Percentiles rank a stretch among this genome's conserved stretches.
Conservation (phyloP, 2,888 invertebrate species). For the Imbricaverruca yamaguchii region DNA sequence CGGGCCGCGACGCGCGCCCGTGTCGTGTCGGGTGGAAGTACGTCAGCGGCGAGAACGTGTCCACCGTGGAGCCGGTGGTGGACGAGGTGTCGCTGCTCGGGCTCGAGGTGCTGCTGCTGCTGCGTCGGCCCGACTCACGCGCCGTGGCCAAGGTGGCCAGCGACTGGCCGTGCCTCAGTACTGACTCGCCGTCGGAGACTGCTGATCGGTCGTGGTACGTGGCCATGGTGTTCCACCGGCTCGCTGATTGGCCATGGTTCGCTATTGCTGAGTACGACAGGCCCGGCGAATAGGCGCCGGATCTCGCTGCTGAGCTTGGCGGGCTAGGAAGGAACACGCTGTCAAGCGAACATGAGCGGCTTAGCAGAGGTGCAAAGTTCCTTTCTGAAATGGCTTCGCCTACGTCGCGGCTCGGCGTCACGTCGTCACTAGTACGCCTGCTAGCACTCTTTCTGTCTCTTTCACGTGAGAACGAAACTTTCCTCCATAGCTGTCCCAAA, state of each 20-base stretch:
- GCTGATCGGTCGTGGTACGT: no score
- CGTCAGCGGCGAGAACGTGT: neutral
- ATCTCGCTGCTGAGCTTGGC: neutral
- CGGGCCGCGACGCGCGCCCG: neutral
- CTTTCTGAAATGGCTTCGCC: neutral
- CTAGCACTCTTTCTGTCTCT: neutral
- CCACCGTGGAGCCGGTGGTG: neutral
- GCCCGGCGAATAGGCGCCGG: no score
- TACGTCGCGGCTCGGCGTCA: neutral
- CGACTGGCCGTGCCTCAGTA: neutral
- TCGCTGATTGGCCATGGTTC: neutral
- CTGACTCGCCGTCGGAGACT: no score
- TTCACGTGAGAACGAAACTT: neutral
- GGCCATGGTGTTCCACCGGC: neutral
- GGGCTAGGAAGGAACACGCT: neutral
- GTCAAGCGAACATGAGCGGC: neutral
- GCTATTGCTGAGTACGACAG: neutral
- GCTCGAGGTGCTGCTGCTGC: neutral
- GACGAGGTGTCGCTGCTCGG: neutral
- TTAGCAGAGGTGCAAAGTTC: neutral
- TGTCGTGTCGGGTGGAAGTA: neutral
- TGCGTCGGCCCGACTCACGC: neutral
- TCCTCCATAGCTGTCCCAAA: neutral
- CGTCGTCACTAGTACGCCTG: neutral
- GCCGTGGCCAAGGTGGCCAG: neutral